Evolutionary conservation across 2,797 vertebrate species (phyloP).

Genomic region (Leucoraja ocellata): DNA sequence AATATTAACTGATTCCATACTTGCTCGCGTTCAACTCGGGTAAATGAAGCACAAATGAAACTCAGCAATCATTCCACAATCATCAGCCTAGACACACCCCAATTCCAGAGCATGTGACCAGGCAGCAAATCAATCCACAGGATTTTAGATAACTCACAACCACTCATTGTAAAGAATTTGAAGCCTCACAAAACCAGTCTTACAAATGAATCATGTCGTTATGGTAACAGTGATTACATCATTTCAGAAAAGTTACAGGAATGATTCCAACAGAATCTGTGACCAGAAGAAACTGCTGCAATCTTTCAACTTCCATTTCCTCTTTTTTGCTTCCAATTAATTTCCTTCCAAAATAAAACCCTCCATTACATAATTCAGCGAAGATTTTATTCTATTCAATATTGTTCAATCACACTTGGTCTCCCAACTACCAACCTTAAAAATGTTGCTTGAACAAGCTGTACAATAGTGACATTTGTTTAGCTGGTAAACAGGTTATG

Average conservation of each 20-base stretch:
- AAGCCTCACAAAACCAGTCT: not conserved
- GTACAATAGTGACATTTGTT: not conserved
- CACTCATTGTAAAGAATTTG: not conserved
- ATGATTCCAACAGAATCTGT: not conserved
- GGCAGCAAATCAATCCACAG: not conserved
- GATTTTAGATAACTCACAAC: not conserved
- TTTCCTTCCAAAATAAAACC: not conserved
- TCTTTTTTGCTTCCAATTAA: not conserved
- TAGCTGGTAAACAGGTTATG: not conserved
- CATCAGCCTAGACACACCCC: not conserved
- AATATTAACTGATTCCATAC: conserved; percentile 81
- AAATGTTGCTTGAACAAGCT: not conserved
- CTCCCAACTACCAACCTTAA: not conserved
- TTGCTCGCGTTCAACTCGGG: conserved; percentile 50
- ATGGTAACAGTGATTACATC: conserved; percentile 18
- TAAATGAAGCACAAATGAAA: not conserved
- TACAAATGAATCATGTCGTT: conserved; percentile 22
- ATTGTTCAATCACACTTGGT: not conserved
- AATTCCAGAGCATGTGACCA: not conserved
- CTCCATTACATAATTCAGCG: not conserved
- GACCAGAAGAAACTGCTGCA: not conserved
- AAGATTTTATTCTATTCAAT: not conserved
- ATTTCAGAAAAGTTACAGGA: not conserved
- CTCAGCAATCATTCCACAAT: not conserved
- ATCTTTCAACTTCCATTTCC: not conserved